Evolutionary conservation across 2,888 invertebrate genomes (phyloP).

Genomic region (Sarcophaga rosellei): DNA sequence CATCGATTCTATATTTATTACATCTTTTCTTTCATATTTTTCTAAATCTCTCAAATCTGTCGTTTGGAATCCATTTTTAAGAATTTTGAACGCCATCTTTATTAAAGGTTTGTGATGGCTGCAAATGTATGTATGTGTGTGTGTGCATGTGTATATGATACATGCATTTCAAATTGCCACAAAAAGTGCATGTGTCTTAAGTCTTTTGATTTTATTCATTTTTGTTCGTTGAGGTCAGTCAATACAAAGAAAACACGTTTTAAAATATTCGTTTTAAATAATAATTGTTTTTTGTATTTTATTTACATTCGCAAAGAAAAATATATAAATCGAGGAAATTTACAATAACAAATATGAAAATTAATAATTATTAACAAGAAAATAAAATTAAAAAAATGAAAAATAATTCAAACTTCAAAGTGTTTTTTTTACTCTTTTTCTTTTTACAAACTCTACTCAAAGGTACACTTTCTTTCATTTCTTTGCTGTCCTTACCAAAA

Average conservation of each 20-base stretch:
- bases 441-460: slow-evolving; percentile 31
- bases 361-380: slow-evolving; percentile 57
- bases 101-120: too few relatives aligned
- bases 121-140: too few relatives aligned
- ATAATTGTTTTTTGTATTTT: slow-evolving; percentile 22
- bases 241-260: neutral
- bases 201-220: neutral
- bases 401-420: slow-evolving; percentile 49
- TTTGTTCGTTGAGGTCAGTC: neutral
- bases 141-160: too few relatives aligned
- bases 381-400: slow-evolving; percentile 36
- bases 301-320: slow-evolving; percentile 46
- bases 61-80: too few relatives aligned
- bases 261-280: slow-evolving; percentile 18
- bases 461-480: slow-evolving; percentile 27
- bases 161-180: neutral
- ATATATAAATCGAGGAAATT: slow-evolving; percentile 59
- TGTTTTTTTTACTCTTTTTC: slow-evolving; percentile 12
- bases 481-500: slow-evolving; percentile 34
- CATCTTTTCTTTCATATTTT: too few relatives aligned
- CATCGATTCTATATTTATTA: too few relatives aligned
- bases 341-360: slow-evolving; percentile 54
- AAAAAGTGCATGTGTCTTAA: neutral
- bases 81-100: too few relatives aligned
- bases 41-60: too few relatives aligned